Conservation (phyloP, 1,140 invertebrate genomes). For the Riptortus pedestris region DNA sequence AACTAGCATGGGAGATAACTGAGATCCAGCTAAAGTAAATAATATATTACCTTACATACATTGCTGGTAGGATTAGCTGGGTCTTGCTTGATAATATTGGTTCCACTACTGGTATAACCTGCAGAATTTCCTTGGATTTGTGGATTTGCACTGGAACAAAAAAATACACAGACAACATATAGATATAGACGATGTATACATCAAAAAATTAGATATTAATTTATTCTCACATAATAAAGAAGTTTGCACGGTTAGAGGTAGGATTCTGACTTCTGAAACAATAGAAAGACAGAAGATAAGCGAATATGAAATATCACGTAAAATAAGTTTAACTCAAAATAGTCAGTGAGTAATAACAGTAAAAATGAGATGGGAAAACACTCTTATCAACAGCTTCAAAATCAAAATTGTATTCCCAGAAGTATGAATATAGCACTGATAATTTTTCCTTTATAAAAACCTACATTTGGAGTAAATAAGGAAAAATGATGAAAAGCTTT, state of each 20-base stretch:
- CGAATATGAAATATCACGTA: no score
- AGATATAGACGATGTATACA: neutral
- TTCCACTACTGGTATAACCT: slow-evolving; percentile 20
- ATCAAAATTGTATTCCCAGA: no score
- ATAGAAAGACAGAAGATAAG: neutral
- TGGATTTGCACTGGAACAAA: slow-evolving; percentile 15
- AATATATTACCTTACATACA: slow-evolving; percentile 32
- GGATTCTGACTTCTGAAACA: slow-evolving; percentile 8
- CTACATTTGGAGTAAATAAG: no score
- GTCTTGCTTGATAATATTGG: slow-evolving; percentile 28
- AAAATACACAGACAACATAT: neutral
- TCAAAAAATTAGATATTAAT: neutral
- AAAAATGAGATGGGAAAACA: no score
- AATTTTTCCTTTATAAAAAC: no score
- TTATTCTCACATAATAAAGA: slow-evolving; percentile 2
- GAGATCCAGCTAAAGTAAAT: no score
- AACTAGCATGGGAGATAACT: no score
- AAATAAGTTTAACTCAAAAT: no score
- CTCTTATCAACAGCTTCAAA: no score
- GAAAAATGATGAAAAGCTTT: no score
- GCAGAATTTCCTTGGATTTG: slow-evolving; percentile 26
- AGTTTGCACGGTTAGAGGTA: neutral
- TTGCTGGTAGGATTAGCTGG: slow-evolving; percentile 25
- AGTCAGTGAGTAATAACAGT: no score
- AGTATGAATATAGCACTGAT: no score